Evolutionary conservation across 2,113 vertebrate genomes (phyloP).

Genomic region (Columba livia): DNA sequence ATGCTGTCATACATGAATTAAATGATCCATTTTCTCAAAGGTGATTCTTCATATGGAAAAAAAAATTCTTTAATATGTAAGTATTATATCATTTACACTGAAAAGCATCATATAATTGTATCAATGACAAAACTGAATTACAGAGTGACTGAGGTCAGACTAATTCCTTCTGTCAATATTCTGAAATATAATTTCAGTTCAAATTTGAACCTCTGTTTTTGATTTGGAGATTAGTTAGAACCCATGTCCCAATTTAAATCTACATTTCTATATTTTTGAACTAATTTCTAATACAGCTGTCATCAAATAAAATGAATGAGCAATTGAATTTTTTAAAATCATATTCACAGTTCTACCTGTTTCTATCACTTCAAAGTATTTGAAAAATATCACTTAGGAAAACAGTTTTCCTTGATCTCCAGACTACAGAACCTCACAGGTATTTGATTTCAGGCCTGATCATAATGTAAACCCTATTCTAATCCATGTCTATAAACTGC

Average conservation of each 20-base stretch:
- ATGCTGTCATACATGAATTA: not conserved
- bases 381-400: not conserved
- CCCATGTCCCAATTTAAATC: rapidly evolving
- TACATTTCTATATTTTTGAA: not conserved
- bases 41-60: not conserved
- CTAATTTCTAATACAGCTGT: not conserved
- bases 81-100: not conserved
- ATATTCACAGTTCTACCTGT: not conserved
- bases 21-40: not conserved
- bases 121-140: not conserved
- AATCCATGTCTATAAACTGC: not conserved
- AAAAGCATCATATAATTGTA: not conserved
- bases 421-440: not conserved
- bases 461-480: not conserved
- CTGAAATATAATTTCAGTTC: not conserved
- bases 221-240: not conserved
- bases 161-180: not conserved
- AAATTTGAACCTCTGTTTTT: not conserved
- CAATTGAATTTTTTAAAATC: not conserved
- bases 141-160: not conserved
- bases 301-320: not conserved
- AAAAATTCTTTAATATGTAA: not conserved
- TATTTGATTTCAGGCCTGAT: not conserved
- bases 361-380: not conserved
- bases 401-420: not conserved